phyloP scores from a whole-genome alignment of 2,888 invertebrate genomes.

The Acronicta psi region DNA sequence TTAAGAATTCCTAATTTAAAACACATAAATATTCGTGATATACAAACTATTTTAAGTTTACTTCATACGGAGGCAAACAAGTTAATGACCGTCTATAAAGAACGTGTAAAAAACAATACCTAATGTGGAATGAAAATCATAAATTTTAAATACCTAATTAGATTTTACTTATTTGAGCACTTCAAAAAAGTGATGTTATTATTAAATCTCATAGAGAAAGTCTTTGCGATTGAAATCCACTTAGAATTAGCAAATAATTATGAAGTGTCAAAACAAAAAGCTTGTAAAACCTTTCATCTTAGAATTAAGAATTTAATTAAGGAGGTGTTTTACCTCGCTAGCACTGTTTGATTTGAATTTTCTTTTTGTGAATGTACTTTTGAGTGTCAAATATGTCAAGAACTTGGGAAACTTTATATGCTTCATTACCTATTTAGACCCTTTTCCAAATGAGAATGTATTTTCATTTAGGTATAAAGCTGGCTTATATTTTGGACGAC shows the following conservation, averaged over 20 bases:
- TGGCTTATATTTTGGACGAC: too few species aligned
- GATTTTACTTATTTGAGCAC: too few species aligned
- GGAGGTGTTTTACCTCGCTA: slow-evolving; percentile 53
- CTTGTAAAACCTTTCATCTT: slow-evolving; percentile 62
- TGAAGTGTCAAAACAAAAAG: slow-evolving; percentile 65
- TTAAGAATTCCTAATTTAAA: too few species aligned
- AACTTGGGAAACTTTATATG: slow-evolving; percentile 15
- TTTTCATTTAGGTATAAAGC: too few species aligned
- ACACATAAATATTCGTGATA: too few species aligned
- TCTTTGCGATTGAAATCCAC: slow-evolving; percentile 38
- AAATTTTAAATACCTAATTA: neutral
- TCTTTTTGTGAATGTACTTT: slow-evolving; percentile 50
- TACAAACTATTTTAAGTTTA: too few species aligned
- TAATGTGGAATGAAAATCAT: too few species aligned
- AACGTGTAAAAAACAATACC: too few species aligned
- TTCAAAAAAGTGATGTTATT: neutral
- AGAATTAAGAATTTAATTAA: slow-evolving; percentile 64
- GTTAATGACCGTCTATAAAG: too few species aligned
- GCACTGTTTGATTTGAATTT: slow-evolving; percentile 30
- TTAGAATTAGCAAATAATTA: slow-evolving; percentile 60
- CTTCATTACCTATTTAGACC: neutral
- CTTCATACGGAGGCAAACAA: too few species aligned
- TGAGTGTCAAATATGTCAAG: slow-evolving; percentile 54
- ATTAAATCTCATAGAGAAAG: neutral
- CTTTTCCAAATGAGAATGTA: too few species aligned